Percentiles rank a stretch among this genome's conserved stretches.
Conservation (phyloP, 2,113 vertebrate species). For the Edolisoma coerulescens region DNA sequence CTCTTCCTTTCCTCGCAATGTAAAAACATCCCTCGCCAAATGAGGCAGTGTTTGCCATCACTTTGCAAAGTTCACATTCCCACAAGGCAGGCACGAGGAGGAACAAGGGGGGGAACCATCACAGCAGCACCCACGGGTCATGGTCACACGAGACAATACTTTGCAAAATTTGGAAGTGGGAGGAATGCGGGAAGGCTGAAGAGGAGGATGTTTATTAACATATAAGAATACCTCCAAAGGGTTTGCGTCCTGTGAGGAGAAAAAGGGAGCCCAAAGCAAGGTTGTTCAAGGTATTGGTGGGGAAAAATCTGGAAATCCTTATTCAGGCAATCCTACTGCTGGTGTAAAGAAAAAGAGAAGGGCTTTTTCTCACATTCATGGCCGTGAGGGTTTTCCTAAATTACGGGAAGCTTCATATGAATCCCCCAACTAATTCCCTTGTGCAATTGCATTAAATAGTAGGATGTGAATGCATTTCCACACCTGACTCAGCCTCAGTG, state of each 20-base stretch:
- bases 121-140: background rate
- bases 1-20: background rate
- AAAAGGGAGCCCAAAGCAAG: background rate
- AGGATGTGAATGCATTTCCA: background rate
- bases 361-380: background rate
- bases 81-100: background rate
- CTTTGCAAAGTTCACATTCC: slow-evolving; percentile 44
- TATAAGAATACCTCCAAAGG: slow-evolving; percentile 8
- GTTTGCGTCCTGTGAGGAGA: background rate
- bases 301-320: background rate
- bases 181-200: background rate
- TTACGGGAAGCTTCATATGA: background rate
- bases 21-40: background rate
- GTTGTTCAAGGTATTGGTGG: background rate
- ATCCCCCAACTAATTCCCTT: background rate
- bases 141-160: slow-evolving; percentile 36
- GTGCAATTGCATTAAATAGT: background rate
- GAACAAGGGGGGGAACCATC: background rate
- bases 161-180: slow-evolving; percentile 21
- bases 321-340: background rate
- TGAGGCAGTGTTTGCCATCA: background rate
- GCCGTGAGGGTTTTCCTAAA: background rate
- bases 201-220: slow-evolving; percentile 23
- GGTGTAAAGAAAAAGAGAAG: background rate
- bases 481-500: background rate